Percentiles rank a stretch among this genome's conserved stretches.
phyloP scores from a whole-genome alignment of 1,140 invertebrate species.

The Drosophila micromelanica region DNA sequence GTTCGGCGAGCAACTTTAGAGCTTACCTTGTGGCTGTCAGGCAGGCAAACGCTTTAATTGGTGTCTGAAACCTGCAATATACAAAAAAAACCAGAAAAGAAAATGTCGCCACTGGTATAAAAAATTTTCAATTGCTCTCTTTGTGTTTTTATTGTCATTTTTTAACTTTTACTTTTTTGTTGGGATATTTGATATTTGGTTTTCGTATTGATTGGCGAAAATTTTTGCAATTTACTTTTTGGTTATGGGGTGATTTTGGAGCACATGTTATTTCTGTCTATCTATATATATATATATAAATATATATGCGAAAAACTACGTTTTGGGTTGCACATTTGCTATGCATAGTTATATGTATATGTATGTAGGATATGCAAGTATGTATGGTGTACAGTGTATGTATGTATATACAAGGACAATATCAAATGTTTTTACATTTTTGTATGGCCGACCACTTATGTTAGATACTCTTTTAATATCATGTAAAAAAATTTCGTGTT shows the following conservation, averaged over 20 bases:
- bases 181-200: slow-evolving; percentile 16
- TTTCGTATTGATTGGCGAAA: slow-evolving; percentile 29
- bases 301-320: slow-evolving; percentile 36
- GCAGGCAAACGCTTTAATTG: slow-evolving; percentile 84
- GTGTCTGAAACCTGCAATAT: slow-evolving; percentile 84
- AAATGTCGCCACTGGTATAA: slow-evolving; percentile 77
- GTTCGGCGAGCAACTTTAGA: slow-evolving; percentile 63
- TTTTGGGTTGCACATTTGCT: slow-evolving; percentile 34
- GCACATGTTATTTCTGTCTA: slow-evolving; percentile 57
- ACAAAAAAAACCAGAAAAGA: slow-evolving; percentile 83
- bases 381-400: slow-evolving; percentile 26
- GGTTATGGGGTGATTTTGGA: slow-evolving; percentile 24
- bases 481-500: slow-evolving; percentile 24
- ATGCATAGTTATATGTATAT: slow-evolving; percentile 30
- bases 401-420: background rate
- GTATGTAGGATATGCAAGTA: slow-evolving; percentile 23
- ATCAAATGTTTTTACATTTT: slow-evolving; percentile 41
- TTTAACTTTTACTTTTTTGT: slow-evolving; percentile 30
- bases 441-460: slow-evolving; percentile 53
- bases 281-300: background rate
- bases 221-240: slow-evolving; percentile 30
- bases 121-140: slow-evolving; percentile 69
- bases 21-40: slow-evolving; percentile 84
- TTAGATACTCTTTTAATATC: slow-evolving; percentile 47
- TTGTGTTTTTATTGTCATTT: slow-evolving; percentile 40